phyloP scores from a whole-genome alignment of 2,888 invertebrate genomes.

The Stomorhina lunata region DNA sequence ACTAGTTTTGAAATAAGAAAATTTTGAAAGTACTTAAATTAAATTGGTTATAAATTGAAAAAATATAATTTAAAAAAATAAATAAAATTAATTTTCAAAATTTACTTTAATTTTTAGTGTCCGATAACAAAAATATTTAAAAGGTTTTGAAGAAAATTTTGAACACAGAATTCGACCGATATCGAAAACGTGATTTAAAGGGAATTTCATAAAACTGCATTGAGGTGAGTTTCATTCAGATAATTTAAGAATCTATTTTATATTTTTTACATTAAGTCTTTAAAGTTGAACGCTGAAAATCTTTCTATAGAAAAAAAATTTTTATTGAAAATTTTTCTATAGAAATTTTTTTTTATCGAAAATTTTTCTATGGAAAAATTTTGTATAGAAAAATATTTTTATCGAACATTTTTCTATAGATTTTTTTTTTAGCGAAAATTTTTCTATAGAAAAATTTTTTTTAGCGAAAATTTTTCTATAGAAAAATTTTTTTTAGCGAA shows the following conservation, averaged over 20 bases:
- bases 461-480: too few relatives aligned
- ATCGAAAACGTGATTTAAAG: background rate
- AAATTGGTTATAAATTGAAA: background rate
- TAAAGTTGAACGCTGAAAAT: background rate
- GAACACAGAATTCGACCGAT: background rate
- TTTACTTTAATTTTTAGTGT: background rate
- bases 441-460: too few relatives aligned
- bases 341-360: too few relatives aligned
- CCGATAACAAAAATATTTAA: background rate
- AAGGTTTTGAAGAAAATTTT: background rate
- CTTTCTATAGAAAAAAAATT: too few relatives aligned
- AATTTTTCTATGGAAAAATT: too few relatives aligned
- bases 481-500: too few relatives aligned
- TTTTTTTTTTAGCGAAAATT: too few relatives aligned
- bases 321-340: too few relatives aligned
- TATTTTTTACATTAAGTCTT: background rate
- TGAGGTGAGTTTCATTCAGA: constrained; percentile 5
- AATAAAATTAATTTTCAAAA: background rate
- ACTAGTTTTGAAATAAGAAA: background rate
- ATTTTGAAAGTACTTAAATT: background rate
- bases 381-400: too few relatives aligned
- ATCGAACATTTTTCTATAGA: too few relatives aligned
- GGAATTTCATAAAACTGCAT: background rate
- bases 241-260: background rate
- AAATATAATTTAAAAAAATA: background rate